Evolutionary conservation across 2,888 invertebrate genomes (phyloP).

Genomic region (Ophion obscuratus): DNA sequence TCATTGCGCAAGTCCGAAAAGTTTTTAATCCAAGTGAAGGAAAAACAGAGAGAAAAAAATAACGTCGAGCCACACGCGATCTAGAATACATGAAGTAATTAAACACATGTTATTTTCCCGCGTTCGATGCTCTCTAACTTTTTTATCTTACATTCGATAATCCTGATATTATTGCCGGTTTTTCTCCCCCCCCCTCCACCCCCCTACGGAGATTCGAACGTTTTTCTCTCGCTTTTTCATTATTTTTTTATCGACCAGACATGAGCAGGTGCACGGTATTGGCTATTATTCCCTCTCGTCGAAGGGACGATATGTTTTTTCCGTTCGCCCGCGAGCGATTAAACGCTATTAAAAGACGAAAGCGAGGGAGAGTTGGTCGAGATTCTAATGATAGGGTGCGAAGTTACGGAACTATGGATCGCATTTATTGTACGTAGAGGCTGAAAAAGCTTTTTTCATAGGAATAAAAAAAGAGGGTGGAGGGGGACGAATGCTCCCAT

Average conservation of each 20-base stretch:
- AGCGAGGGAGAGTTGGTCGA: not conserved
- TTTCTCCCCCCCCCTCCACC: not conserved
- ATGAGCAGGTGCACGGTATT: not conserved
- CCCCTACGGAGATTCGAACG: not conserved
- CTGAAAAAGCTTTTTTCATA: not conserved
- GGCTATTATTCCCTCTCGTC: not conserved
- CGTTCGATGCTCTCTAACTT: not conserved
- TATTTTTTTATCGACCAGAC: not conserved
- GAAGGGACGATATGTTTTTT: not conserved
- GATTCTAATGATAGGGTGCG: not conserved
- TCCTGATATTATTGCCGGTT: not conserved
- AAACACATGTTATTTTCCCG: not conserved
- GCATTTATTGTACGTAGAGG: not conserved
- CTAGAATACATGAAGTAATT: not conserved
- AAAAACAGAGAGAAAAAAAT: not conserved
- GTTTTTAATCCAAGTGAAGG: constrained; percentile 9
- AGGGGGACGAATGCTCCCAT: not conserved
- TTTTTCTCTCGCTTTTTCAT: not conserved
- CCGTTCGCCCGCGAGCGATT: not conserved
- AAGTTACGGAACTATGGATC: not conserved
- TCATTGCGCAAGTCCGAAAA: constrained; percentile 3
- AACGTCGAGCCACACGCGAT: not conserved
- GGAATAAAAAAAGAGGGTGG: not conserved
- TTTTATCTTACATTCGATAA: not conserved
- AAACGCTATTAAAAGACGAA: not conserved